These are phyloP conservation scores for Formica selysi DNA, from an alignment of 1,140 invertebrate species.

Conservation along the genomic window DNA sequence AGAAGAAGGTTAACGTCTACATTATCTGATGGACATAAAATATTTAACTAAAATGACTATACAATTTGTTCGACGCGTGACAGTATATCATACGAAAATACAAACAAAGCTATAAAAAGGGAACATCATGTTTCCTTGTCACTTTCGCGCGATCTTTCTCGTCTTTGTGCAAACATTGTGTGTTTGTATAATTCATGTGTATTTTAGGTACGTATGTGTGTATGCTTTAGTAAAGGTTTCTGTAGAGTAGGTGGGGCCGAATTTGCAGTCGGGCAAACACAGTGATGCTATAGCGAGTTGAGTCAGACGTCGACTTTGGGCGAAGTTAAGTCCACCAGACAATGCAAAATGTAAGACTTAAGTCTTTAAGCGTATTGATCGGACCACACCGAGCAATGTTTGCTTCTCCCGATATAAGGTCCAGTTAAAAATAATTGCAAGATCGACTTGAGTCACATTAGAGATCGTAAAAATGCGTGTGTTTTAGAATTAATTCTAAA, in stretches of 20 bases:
- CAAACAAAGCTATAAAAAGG: background rate
- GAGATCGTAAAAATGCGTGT: background rate
- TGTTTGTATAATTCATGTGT: slow-evolving; percentile 7
- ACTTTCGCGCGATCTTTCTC: background rate
- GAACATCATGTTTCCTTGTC: background rate
- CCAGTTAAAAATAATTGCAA: slow-evolving; percentile 38
- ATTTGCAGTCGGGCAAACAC: slow-evolving; percentile 59
- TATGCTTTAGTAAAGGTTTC: slow-evolving; percentile 33
- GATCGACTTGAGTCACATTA: slow-evolving; percentile 18
- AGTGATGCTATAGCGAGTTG: slow-evolving; percentile 40
- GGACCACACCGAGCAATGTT: slow-evolving; percentile 35
- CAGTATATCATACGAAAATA: background rate
- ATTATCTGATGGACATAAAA: background rate
- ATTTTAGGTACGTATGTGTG: slow-evolving; percentile 13
- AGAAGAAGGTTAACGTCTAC: background rate
- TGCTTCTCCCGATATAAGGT: slow-evolving; percentile 29
- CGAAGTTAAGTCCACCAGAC: slow-evolving; percentile 58
- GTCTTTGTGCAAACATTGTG: background rate
- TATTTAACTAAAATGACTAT: background rate
- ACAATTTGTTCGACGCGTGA: background rate
- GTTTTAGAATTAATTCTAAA: background rate
- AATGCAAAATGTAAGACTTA: slow-evolving; percentile 67
- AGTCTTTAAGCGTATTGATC: slow-evolving; percentile 64
- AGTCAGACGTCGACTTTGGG: slow-evolving; percentile 51
- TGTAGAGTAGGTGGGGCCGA: slow-evolving; percentile 38